Conservation (phyloP, 1,140 invertebrate genomes). For the Anastatus disparis region DNA sequence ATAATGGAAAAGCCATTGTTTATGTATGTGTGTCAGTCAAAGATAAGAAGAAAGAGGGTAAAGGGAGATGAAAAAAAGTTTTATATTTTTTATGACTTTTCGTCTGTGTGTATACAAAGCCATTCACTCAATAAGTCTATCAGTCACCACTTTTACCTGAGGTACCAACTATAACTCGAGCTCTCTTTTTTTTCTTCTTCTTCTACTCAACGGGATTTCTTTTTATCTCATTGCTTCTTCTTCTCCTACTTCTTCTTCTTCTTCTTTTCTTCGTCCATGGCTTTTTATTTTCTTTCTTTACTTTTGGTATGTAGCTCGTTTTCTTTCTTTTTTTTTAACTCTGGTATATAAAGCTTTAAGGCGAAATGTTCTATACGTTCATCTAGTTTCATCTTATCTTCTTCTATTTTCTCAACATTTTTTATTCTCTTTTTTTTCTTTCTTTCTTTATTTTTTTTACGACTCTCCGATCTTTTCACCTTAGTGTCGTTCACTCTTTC, state of each 20-base stretch:
- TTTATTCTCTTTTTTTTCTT: slow-evolving; percentile 42
- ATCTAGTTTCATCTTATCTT: slow-evolving; percentile 42
- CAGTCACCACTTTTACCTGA: background rate
- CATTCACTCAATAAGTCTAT: slow-evolving; percentile 6
- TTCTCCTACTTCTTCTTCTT: slow-evolving; percentile 32
- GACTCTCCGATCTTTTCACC: slow-evolving; percentile 42
- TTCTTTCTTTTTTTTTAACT: too few relatives aligned
- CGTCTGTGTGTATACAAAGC: background rate
- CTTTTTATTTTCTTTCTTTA: slow-evolving; percentile 36
- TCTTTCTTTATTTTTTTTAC: too few relatives aligned
- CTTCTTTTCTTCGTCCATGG: slow-evolving; percentile 20
- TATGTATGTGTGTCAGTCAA: background rate
- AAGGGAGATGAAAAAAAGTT: too few relatives aligned
- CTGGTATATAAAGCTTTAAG: too few relatives aligned
- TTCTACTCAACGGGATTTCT: background rate
- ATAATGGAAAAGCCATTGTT: too few relatives aligned
- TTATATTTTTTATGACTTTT: slow-evolving; percentile 16
- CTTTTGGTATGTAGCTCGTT: too few relatives aligned
- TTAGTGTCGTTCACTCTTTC: background rate
- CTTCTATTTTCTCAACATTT: slow-evolving; percentile 36
- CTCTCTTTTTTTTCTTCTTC: background rate
- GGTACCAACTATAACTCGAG: too few relatives aligned
- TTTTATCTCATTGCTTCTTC: too few relatives aligned
- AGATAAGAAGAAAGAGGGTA: too few relatives aligned
- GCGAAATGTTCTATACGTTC: slow-evolving; percentile 1